Base-by-base conservation (phyloP, 2,113 vertebrate genomes). In the Zosterops hypoxanthus region DNA sequence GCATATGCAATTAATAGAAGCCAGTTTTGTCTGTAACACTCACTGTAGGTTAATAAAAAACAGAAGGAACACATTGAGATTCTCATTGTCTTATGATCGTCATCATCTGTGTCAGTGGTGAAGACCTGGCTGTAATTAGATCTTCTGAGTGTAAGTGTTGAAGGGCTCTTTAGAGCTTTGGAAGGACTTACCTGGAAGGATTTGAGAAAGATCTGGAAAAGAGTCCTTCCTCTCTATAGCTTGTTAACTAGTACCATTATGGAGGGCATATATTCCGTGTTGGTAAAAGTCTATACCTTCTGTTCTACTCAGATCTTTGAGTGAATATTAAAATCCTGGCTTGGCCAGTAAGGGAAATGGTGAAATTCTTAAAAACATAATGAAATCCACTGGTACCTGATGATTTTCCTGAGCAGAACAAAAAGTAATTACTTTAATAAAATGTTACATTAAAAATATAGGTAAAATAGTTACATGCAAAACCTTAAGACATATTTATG, bases 91-190 rank as follows among this genome's bases (percentile, higher is more conserved):
- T 92, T 1, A 49, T 73, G 57, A 0, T 79, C 65, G 3, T 69
- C 65, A 4, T 69, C 71, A 59, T 70, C 71, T 44, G 14, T 41
- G 50, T 39, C 50, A 77, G 66, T 36, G 33, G 22, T 75, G 65
- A 95, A 91, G 56, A 79, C 63, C 33, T 76, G 61, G 33, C 50
- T 90, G 41, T 78, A 94, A 95, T 93, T 86, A 90, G 53, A 65
- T 66, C 66, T 92, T 92, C 76, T 70, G 64, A 82, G 53, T 34
- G 11, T 34, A 69, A 69, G 14, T 41, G 26, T 33, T 61, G 50
- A 65, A 88, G 21, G 34, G 75, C 76, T 88, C 33, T 79, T 56
- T 29, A 66, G 55, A 55, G 71, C 19, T 83, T 81, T 88, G 47
- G 39, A 80, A 85, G 22, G 4, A 76, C 49, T 56, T 82, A 29